phyloP scores from a whole-genome alignment of 2,888 invertebrate species.

The Leptinotarsa haldemani region DNA sequence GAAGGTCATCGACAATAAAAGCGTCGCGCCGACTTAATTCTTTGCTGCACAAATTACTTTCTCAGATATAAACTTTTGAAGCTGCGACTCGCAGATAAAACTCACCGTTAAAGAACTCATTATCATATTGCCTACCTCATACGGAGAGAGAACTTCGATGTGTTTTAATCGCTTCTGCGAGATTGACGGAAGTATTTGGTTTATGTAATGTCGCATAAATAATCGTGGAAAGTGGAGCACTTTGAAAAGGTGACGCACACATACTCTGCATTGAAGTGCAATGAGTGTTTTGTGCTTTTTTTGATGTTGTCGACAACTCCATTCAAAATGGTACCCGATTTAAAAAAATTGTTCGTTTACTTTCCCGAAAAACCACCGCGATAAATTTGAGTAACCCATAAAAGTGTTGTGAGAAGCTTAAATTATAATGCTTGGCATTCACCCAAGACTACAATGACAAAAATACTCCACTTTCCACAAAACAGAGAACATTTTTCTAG shows the following conservation, averaged over 20 bases:
- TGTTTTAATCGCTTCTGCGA: conserved; percentile 19
- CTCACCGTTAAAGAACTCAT: conserved; percentile 44
- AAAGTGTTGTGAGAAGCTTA: conserved; percentile 40
- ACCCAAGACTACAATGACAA: conserved; percentile 45
- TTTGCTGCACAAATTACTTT: conserved; percentile 39
- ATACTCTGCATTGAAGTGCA: neutral
- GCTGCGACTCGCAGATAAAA: conserved; percentile 47
- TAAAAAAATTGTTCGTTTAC: too few species aligned
- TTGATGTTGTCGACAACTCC: too few species aligned
- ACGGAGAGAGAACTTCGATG: conserved; percentile 16
- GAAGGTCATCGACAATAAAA: conserved; percentile 34
- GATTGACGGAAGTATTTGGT: neutral
- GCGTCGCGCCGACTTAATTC: conserved; percentile 30
- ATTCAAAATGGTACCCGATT: too few species aligned
- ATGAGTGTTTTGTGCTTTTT: neutral
- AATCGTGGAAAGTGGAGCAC: neutral
- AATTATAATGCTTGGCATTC: conserved; percentile 46
- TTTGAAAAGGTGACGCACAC: neutral
- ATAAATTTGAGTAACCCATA: conserved; percentile 41
- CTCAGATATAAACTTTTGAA: conserved; percentile 41
- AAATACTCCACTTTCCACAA: conserved; percentile 46
- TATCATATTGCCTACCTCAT: conserved; percentile 36
- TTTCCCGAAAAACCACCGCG: conserved; percentile 38
- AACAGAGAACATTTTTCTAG: conserved; percentile 32
- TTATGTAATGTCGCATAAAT: neutral